Evolutionary conservation across 2,797 vertebrate genomes (phyloP).

Genomic region (Syncerus caffer): DNA sequence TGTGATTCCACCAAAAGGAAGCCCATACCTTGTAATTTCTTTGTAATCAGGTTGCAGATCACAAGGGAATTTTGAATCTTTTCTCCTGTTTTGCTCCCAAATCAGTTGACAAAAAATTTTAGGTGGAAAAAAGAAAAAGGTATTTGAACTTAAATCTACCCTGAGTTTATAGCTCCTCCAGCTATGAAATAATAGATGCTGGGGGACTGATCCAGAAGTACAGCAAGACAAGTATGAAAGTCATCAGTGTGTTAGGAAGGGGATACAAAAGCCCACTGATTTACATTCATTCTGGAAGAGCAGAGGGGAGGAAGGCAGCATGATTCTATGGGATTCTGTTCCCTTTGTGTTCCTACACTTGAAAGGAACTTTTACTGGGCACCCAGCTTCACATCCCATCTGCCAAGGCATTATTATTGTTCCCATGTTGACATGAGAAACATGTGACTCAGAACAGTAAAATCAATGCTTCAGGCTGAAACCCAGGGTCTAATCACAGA

Average conservation of each 20-base stretch:
- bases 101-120: neutral
- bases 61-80: neutral
- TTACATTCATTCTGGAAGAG: no score
- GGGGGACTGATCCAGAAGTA: neutral
- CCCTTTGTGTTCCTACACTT: neutral
- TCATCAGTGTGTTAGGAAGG: neutral
- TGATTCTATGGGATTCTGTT: neutral
- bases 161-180: neutral
- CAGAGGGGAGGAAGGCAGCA: neutral
- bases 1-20: neutral
- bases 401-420: neutral
- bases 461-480: neutral
- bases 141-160: neutral
- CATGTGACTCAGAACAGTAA: neutral
- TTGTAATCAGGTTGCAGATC: neutral
- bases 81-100: neutral
- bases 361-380: neutral
- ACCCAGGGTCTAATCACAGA: neutral
- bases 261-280: neutral
- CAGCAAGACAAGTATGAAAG: neutral
- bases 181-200: neutral
- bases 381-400: neutral
- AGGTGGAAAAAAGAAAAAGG: neutral
- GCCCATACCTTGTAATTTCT: neutral
- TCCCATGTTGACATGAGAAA: neutral